Percentiles rank a stretch among this genome's conserved stretches.
phyloP scores from a whole-genome alignment of 2,113 vertebrate species.

The Apodemus sylvaticus region DNA sequence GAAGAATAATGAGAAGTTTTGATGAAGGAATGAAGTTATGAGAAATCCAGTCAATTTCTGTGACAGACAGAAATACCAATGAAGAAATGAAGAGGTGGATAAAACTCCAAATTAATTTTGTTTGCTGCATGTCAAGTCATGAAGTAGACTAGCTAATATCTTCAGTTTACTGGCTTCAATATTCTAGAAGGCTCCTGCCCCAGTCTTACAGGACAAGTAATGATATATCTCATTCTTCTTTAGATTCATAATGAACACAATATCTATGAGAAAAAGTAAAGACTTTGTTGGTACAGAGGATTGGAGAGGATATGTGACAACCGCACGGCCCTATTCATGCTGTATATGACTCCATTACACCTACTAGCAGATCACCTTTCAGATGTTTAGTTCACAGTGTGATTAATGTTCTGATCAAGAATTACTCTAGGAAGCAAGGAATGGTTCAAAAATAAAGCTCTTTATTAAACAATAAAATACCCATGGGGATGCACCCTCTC shows the following conservation, averaged over 20 bases:
- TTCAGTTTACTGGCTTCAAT: background rate
- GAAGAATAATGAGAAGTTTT: background rate
- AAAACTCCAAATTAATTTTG: background rate
- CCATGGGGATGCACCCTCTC: background rate
- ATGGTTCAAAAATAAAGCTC: background rate
- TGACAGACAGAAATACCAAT: background rate
- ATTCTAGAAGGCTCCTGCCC: background rate
- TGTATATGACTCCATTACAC: background rate
- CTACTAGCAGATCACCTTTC: background rate
- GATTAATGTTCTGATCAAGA: background rate
- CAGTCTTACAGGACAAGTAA: background rate
- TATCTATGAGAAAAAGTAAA: background rate
- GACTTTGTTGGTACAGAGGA: background rate
- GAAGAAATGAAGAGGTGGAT: background rate
- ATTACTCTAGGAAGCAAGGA: slow-evolving; percentile 2
- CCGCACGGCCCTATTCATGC: accelerated
- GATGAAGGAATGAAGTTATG: background rate
- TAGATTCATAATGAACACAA: background rate
- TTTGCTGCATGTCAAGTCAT: background rate
- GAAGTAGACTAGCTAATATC: background rate
- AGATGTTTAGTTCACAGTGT: background rate
- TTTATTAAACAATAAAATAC: slow-evolving; percentile 57
- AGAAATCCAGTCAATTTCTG: background rate
- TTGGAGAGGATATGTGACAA: background rate
- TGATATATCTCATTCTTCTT: background rate